Evolutionary conservation across 2,113 vertebrate species (phyloP), one percentile per base, ranked within the genome.

Genomic region (Tetrao urogallus): DNA sequence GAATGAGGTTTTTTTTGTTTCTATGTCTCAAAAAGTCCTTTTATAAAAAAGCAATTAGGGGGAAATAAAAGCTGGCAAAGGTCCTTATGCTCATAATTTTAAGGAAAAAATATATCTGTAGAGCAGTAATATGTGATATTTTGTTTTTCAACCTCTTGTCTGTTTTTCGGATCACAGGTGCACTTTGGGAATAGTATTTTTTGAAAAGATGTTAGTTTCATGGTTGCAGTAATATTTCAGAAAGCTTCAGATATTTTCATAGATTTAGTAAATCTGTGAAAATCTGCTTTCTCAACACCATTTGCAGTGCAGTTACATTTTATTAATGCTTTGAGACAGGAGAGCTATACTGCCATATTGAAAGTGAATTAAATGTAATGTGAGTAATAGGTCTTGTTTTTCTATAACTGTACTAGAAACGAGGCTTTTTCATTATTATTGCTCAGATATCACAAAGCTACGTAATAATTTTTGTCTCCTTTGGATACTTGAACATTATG

Each of bases 271-370:
- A 38, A 63, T 63, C 52, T 73, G 15, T 66, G 75, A 52, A 75
- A 52, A 69, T 34, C 30, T 58, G 72, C 71, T 88, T 64, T 78
- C 50, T 85, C 50, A 38, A 17, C 63, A 32, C 28, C 63, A 50
- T n/a, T 65, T 82, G 64, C 74, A 30, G 71, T 25, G 17, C 67
- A 58, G 40, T 48, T 69, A 22, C 25, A 9, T 67, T 89, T 93
- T 72, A 82, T 87, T 86, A 89, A 56, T 71, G 67, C 54, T 87
- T 67, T 91, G 77, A 80, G 78, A 87, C 79, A 71, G 47, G 66
- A 56, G n/a, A 77, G 50, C 36, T 27, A 22, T 48, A 10, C 9
- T 57, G 86, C n/a, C 34, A 16, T 58, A 20, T 57, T 65, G 75
- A 45, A 80, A 74, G 40, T 0, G 3, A 42, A 40, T 32, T 67